These are phyloP conservation scores for Manacus vitellinus DNA, from an alignment of 2,113 vertebrate species.

Conservation along the genomic window DNA sequence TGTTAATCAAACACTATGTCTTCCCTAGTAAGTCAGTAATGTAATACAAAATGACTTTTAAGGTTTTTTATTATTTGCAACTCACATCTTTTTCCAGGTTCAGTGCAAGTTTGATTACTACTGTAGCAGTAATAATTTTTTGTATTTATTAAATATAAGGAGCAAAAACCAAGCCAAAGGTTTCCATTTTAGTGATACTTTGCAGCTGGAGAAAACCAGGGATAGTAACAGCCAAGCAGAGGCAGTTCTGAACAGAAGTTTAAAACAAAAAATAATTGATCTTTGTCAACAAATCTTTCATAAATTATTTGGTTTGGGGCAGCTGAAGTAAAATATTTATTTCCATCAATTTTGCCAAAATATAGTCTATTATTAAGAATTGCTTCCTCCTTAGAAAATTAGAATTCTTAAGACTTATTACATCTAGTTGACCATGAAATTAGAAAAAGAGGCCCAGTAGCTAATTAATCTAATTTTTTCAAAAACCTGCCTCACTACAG, in stretches of 20 bases:
- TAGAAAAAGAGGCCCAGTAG: not conserved
- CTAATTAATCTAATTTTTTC: not conserved
- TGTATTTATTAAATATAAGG: not conserved
- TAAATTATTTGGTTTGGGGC: slow-evolving; percentile 7
- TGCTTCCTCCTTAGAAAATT: not conserved
- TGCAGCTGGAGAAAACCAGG: not conserved
- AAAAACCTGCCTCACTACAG: not conserved
- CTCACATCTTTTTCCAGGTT: not conserved
- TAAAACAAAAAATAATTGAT: slow-evolving; percentile 29
- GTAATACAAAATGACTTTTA: not conserved
- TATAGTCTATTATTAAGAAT: not conserved
- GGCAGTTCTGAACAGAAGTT: not conserved
- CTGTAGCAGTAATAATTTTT: not conserved
- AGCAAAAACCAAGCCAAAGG: not conserved
- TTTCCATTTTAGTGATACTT: slow-evolving; percentile 3
- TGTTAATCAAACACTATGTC: not conserved
- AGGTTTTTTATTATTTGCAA: not conserved
- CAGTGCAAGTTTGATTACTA: slow-evolving; percentile 13
- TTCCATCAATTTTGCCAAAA: slow-evolving; percentile 14
- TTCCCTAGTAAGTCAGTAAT: not conserved
- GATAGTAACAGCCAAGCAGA: slow-evolving; percentile 1
- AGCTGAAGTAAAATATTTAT: not conserved
- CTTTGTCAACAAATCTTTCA: slow-evolving; percentile 28
- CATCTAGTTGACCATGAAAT: not conserved
- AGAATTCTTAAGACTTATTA: not conserved